A percentile compares a stretch with the other conserved stretches of the same genome.
These are phyloP conservation scores for Leucophenga montana DNA, from an alignment of 2,888 invertebrate genomes.

Conservation along the genomic window DNA sequence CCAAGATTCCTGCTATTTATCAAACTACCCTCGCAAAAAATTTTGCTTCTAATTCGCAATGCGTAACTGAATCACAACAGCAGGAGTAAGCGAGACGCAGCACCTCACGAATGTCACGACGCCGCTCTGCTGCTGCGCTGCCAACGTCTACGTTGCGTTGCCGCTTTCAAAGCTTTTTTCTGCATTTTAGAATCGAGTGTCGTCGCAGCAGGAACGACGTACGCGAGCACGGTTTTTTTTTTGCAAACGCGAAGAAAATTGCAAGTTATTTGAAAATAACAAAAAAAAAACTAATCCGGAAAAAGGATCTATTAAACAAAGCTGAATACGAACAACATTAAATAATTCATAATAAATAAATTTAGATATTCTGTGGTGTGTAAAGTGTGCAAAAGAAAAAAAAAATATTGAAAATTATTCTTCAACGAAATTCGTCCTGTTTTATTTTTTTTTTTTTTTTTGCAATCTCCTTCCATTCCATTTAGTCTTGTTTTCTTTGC, in stretches of 20 bases:
- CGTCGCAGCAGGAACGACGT: constrained; percentile 64
- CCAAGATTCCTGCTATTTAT: too few species aligned
- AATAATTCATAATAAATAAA: too few species aligned
- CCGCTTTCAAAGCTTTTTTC: neutral
- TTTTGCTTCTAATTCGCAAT: too few species aligned
- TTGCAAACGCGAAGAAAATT: constrained; percentile 40
- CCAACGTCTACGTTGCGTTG: too few species aligned
- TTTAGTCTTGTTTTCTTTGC: neutral
- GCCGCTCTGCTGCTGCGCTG: neutral
- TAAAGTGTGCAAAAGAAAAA: neutral
- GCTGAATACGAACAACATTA: neutral
- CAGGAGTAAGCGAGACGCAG: neutral
- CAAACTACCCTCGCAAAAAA: too few species aligned
- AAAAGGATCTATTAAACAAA: constrained; percentile 9
- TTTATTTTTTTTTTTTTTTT: constrained; percentile 9
- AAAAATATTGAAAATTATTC: neutral
- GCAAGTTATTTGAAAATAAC: constrained; percentile 14
- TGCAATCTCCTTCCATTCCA: neutral
- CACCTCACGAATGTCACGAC: too few species aligned
- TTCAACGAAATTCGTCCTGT: neutral
- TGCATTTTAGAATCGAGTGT: constrained; percentile 72
- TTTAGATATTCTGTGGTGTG: too few species aligned
- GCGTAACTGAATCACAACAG: neutral
- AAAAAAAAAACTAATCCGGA: neutral
- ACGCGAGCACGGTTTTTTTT: constrained; percentile 39